phyloP scores from a whole-genome alignment of 2,113 vertebrate species.

The human (Homo sapiens) region DNA sequence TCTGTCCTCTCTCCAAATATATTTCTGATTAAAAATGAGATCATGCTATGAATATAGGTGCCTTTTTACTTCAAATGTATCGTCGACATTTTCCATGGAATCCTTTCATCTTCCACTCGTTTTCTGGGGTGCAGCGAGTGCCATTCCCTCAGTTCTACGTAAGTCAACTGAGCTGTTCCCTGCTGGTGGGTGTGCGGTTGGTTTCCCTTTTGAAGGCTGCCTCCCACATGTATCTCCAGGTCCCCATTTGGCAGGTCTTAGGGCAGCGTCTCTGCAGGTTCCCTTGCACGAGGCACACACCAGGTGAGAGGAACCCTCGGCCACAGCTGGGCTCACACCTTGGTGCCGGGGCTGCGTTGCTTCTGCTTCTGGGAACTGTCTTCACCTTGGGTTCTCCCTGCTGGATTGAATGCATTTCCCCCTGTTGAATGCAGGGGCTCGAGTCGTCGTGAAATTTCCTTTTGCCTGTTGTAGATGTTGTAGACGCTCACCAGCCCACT shows the following conservation, averaged over 20 bases:
- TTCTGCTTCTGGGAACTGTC: too few relatives aligned
- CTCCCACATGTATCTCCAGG: not conserved
- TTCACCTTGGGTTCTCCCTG: too few relatives aligned
- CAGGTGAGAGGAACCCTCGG: too few relatives aligned
- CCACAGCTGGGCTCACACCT: too few relatives aligned
- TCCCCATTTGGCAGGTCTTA: not conserved
- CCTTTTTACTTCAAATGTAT: not conserved
- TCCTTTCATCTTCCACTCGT: fast-evolving
- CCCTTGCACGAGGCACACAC: too few relatives aligned
- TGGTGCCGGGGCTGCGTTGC: fast-evolving
- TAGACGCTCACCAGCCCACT: too few relatives aligned
- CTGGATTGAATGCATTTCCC: too few relatives aligned
- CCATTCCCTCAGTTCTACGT: fast-evolving
- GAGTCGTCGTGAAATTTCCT: not conserved
- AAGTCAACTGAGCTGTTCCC: too few relatives aligned
- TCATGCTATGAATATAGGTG: fast-evolving
- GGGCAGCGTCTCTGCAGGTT: not conserved
- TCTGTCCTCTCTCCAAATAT: not conserved
- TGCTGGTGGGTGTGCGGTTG: not conserved
- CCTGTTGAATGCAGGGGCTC: not conserved
- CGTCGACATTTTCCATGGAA: fast-evolving
- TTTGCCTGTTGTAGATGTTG: not conserved
- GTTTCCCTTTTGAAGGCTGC: too few relatives aligned
- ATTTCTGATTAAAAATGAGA: not conserved
- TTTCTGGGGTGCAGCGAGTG: fast-evolving